These are phyloP conservation scores for Platysternon megacephalum DNA, from an alignment of 2,113 vertebrate species.

Conservation along the genomic window DNA sequence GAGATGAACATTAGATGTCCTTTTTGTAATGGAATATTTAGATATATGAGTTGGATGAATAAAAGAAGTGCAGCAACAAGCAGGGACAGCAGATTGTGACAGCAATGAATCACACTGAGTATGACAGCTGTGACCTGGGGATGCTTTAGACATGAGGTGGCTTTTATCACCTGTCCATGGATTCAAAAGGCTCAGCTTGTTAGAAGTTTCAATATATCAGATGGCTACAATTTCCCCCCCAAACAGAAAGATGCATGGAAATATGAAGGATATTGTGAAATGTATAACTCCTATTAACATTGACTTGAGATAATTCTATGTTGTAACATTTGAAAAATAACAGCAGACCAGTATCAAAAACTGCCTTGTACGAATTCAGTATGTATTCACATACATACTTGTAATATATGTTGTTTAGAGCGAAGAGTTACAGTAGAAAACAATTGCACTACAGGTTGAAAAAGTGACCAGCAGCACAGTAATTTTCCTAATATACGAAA, in stretches of 20 bases:
- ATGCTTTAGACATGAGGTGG: slow-evolving; percentile 70
- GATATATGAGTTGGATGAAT: slow-evolving; percentile 75
- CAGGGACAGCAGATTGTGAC: slow-evolving; percentile 73
- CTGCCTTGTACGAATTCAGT: neutral
- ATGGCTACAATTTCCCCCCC: neutral
- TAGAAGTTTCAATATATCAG: slow-evolving; percentile 42
- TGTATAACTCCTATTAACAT: slow-evolving; percentile 8
- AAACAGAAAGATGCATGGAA: slow-evolving; percentile 31
- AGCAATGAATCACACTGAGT: slow-evolving; percentile 72
- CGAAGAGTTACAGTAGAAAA: neutral
- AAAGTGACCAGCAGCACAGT: neutral
- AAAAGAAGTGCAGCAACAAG: slow-evolving; percentile 67
- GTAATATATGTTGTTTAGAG: neutral
- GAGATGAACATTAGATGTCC: slow-evolving; percentile 67
- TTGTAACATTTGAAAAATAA: neutral
- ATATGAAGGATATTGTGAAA: neutral
- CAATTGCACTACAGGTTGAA: neutral
- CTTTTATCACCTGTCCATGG: slow-evolving; percentile 70
- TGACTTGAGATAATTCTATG: neutral
- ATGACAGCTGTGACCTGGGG: slow-evolving; percentile 75
- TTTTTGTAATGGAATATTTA: slow-evolving; percentile 76
- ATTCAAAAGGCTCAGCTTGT: slow-evolving; percentile 65
- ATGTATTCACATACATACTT: neutral
- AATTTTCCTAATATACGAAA: neutral
- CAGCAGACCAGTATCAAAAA: neutral